Evolutionary conservation across 2,888 invertebrate species (phyloP).

Genomic region (Eupithecia inturbata): DNA sequence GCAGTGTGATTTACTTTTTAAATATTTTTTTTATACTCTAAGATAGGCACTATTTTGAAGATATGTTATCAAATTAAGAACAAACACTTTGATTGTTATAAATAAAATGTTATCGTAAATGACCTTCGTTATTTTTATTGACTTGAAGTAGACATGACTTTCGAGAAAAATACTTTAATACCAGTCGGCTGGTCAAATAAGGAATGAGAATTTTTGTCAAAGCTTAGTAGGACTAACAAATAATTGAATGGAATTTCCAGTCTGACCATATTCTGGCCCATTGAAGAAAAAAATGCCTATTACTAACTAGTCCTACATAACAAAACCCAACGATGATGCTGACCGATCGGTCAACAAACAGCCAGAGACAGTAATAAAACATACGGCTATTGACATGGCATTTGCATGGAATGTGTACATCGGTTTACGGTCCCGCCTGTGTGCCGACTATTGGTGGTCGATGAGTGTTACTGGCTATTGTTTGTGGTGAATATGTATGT

Average conservation of each 20-base stretch:
- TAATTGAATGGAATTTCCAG: not conserved
- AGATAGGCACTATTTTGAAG: no score
- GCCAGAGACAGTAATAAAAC: conserved; percentile 55
- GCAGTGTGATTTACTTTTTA: no score
- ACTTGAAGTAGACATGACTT: not conserved
- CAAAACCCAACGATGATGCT: conserved; percentile 25
- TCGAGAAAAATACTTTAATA: not conserved
- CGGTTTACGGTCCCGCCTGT: conserved; percentile 48
- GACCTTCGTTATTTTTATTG: not conserved
- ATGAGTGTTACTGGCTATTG: conserved; percentile 27
- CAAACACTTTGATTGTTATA: no score
- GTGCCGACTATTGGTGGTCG: conserved; percentile 33
- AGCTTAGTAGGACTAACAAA: not conserved
- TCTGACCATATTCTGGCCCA: not conserved
- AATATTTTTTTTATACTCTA: no score
- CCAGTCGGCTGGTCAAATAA: not conserved
- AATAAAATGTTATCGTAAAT: no score
- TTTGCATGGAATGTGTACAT: conserved; percentile 56
- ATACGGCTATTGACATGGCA: conserved; percentile 57
- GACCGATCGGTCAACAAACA: conserved; percentile 50
- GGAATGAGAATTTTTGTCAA: not conserved
- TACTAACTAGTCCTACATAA: not conserved
- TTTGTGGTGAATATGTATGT: conserved; percentile 26
- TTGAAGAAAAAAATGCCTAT: not conserved
- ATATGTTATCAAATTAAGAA: no score